Percentiles rank a stretch among this genome's conserved stretches.
phyloP scores from a whole-genome alignment of 2,888 invertebrate genomes.

The Galerucella pusilla region DNA sequence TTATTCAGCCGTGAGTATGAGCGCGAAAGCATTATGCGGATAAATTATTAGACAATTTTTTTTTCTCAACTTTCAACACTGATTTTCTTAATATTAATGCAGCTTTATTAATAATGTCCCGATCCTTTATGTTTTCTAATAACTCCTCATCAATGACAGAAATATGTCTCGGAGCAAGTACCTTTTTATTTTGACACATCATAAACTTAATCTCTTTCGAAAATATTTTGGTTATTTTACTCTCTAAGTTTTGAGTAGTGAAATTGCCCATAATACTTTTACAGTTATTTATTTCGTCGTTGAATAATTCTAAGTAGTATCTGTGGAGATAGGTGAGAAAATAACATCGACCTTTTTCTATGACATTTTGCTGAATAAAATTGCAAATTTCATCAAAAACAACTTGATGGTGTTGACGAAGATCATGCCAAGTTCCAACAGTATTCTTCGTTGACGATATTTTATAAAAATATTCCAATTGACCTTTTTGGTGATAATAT shows the following conservation, averaged over 20 bases:
- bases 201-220: too few species aligned
- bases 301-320: slow-evolving; percentile 49
- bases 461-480: slow-evolving; percentile 24
- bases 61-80: slow-evolving; percentile 39
- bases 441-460: slow-evolving; percentile 40
- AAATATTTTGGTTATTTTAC: too few species aligned
- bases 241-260: too few species aligned
- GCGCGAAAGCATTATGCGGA: too few species aligned
- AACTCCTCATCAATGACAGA: slow-evolving; percentile 42
- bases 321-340: slow-evolving; percentile 51
- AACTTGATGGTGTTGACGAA: slow-evolving; percentile 48
- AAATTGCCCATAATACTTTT: too few species aligned
- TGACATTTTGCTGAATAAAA: slow-evolving; percentile 49
- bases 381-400: slow-evolving; percentile 49
- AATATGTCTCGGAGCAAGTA: slow-evolving; percentile 48
- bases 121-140: slow-evolving; percentile 46
- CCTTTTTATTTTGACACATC: slow-evolving; percentile 47
- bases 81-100: slow-evolving; percentile 47
- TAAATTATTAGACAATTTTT: slow-evolving; percentile 47
- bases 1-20: too few species aligned
- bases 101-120: slow-evolving; percentile 47
- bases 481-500: too few species aligned
- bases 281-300: slow-evolving; percentile 31
- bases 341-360: slow-evolving; percentile 52
- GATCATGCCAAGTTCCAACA: slow-evolving; percentile 49